Evolutionary conservation across 2,888 invertebrate species (phyloP), one percentile per base, ranked within the genome.

Genomic region (Macrostomum cliftonense): DNA sequence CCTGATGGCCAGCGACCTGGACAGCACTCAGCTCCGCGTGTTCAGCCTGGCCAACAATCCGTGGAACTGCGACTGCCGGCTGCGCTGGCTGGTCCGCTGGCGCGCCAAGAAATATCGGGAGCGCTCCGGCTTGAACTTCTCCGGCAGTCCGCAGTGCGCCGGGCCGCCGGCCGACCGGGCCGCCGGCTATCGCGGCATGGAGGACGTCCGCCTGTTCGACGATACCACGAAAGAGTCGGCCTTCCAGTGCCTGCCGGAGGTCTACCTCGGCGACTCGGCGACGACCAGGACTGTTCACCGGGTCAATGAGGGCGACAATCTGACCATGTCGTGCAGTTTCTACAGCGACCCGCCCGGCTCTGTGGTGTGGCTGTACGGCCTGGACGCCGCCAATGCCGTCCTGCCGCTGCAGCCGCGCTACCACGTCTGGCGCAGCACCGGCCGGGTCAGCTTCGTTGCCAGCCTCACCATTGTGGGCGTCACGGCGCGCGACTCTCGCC

Each of bases 31-130:
- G 28, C 28, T 28, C 5, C 28, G 28, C 4, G 5, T 28, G 28
- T 9, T 28, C 28, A 28, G 28, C 28, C 28, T 28, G 28, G 45
- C 46, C 16, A 50, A 50, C 14, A 49, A 39, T 20, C 40, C 16
- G 2, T 50, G 50, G 50, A 16, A 37, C 16, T 50, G 50, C 37
- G 50, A 50, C 40, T 50, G 50, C 21, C 28, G 42, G 11, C 19
- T 50, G n/a, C 17, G 40, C 39, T 50, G 50, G 50, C 39, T 50
- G 16, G 49, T 49, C 46, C 17, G 16, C 13, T 46, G 46, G 46
- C 36, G 21, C 38, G 38, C 4, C 14, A 37, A 46, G 19, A 19
- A 17, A 5, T 43, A 46, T 9, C 43, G 38, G 2, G 38, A 39
- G 19, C 16, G 20, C 13, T 16, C 40, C 17, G 17, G 17, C 16